A percentile compares a stretch with the other conserved stretches of the same genome.
These are phyloP conservation scores for Pristionchus pacificus DNA, from an alignment of 1,140 invertebrate genomes.

Conservation along the genomic window DNA sequence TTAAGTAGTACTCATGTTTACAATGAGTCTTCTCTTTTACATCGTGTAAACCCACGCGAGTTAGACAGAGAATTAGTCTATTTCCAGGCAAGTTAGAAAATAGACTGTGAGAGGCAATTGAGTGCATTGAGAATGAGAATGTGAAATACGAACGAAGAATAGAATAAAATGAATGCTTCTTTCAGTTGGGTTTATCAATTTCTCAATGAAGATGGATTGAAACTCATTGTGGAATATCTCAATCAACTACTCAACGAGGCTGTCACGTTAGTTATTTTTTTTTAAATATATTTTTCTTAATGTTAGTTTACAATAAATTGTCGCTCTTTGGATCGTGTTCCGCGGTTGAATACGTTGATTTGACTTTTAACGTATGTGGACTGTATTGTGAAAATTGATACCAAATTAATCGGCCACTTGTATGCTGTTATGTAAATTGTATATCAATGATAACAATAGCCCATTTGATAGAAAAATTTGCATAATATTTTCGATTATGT, in stretches of 20 bases:
- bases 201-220: conserved; percentile 88
- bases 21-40: neutral
- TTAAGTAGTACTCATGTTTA: neutral
- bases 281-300: no score
- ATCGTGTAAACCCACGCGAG: neutral
- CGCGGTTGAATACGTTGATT: no score
- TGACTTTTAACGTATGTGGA: no score
- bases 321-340: no score
- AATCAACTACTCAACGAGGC: conserved; percentile 26
- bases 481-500: no score
- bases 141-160: neutral
- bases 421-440: no score
- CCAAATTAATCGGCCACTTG: no score
- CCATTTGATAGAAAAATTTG: no score
- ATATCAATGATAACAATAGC: no score
- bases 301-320: no score
- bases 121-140: neutral
- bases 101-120: neutral
- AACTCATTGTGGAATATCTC: conserved; percentile 89
- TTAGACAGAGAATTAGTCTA: neutral
- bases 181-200: conserved; percentile 87
- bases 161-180: neutral
- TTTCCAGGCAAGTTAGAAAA: neutral
- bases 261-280: conserved; percentile 16
- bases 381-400: no score